Evolutionary conservation across 2,797 vertebrate genomes (phyloP), one percentile per base, ranked within the genome.

Genomic region (Trachops cirrhosus): DNA sequence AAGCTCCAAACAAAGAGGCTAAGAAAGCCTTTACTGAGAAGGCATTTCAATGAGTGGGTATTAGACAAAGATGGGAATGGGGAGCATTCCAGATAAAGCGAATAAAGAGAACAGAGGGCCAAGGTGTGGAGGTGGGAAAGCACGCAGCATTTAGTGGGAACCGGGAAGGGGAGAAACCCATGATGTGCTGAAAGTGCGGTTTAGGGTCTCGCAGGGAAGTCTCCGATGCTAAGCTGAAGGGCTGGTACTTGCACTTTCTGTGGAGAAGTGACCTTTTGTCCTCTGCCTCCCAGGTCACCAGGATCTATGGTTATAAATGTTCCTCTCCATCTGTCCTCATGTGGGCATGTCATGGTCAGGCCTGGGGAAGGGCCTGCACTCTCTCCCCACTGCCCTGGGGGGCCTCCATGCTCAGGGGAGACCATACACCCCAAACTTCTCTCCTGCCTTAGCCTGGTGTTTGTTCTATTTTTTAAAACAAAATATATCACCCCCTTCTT

Each of bases 191-290:
- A 22, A 41, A 57, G 32, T 18, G 39, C 5, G 22, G 4, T 11
- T 1, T 4, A 18, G 9, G 74, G 37, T 19, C n/a, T 24, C 0
- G 0, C 0, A 3, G 18, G 59, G 70, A 26, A 16, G 5, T 34
- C 11, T 85, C 29, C 14, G 3, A 3, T 0, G 0, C 57, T 48
- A 6, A 37, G 57, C 39, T 57, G 32, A 46, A 21, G 39, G 39
- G 9, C 15, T 46, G 75, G 48, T 14, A 21, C 41, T 5, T 29
- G 24, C 10, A 12, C 62, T 22, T 80, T 73, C n/a, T 54, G 16
- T 32, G 15, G 15, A 71, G n/a, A 71, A 34, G 71, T 50, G 39
- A 3, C 9, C 41, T 26, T 37, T 39, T 54, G 39, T 54, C 10
- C 44, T 83, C 24, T 74, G n/a, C 67, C 54, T 41, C 48, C 37